Evolutionary conservation across 2,888 invertebrate genomes (phyloP).

Genomic region (Phalera bucephala): DNA sequence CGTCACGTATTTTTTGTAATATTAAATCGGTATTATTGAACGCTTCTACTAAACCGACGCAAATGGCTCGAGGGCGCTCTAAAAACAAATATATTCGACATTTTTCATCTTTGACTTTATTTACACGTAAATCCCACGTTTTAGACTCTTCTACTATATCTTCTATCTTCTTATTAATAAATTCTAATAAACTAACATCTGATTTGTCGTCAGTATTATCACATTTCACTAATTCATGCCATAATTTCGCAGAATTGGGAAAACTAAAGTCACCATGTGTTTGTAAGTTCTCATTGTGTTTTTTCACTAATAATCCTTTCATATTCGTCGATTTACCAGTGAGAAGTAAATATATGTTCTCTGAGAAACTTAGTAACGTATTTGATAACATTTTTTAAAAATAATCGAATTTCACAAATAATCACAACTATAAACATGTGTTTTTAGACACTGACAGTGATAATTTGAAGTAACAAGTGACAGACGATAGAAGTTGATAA

Average conservation of each 20-base stretch:
- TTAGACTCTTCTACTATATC: slow-evolving; percentile 64
- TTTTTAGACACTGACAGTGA: too few relatives aligned
- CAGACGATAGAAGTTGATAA: too few relatives aligned
- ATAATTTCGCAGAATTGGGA: slow-evolving; percentile 79
- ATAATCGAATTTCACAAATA: background rate
- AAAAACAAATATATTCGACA: slow-evolving; percentile 79
- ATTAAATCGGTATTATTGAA: slow-evolving; percentile 41
- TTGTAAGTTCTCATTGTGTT: slow-evolving; percentile 81
- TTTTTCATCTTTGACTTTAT: slow-evolving; percentile 57
- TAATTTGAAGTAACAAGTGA: too few relatives aligned
- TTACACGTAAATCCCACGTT: slow-evolving; percentile 73
- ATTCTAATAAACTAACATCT: slow-evolving; percentile 42
- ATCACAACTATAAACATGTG: background rate
- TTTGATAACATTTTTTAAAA: slow-evolving; percentile 47
- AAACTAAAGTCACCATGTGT: slow-evolving; percentile 86
- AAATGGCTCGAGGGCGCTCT: slow-evolving; percentile 59
- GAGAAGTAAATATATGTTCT: slow-evolving; percentile 45
- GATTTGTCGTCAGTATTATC: slow-evolving; percentile 17
- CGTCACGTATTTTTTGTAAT: slow-evolving; percentile 31
- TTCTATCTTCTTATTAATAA: slow-evolving; percentile 49
- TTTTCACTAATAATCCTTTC: slow-evolving; percentile 71
- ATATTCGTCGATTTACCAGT: slow-evolving; percentile 31
- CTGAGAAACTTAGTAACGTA: slow-evolving; percentile 39
- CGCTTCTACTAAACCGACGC: slow-evolving; percentile 47
- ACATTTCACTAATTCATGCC: slow-evolving; percentile 66